phyloP scores from a whole-genome alignment of 2,797 vertebrate genomes.

The Steatocranus sp. region DNA sequence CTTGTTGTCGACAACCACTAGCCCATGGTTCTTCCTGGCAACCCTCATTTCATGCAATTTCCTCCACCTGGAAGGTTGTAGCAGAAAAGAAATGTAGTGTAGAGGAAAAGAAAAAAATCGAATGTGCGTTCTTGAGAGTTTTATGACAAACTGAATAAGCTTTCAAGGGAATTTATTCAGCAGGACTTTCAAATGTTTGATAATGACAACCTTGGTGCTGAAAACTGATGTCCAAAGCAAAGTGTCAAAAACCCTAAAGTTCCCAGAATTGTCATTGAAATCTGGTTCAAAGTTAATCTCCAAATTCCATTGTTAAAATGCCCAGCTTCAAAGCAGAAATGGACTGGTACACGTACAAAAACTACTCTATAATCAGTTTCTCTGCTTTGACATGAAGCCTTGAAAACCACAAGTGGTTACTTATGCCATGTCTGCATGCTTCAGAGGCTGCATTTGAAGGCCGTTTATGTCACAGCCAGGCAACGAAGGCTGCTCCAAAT shows the following conservation, averaged over 20 bases:
- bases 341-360: not conserved
- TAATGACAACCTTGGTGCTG: not conserved
- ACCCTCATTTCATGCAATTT: conserved; percentile 90
- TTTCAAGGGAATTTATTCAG: not conserved
- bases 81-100: not conserved
- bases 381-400: not conserved
- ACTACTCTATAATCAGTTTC: not conserved
- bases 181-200: not conserved
- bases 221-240: not conserved
- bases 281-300: not conserved
- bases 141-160: not conserved
- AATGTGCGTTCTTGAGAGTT: not conserved
- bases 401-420: not conserved
- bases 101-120: not conserved
- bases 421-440: not conserved
- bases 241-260: not conserved
- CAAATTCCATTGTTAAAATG: not conserved
- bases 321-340: not conserved
- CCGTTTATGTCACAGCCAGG: not conserved
- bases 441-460: not conserved
- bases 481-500: not conserved
- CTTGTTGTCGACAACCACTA: conserved; percentile 90
- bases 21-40: conserved; percentile 90
- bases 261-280: not conserved
- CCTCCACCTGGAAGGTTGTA: conserved; percentile 80